Evolutionary conservation across 2,113 vertebrate genomes (phyloP).

Genomic region (Camarhynchus parvulus): DNA sequence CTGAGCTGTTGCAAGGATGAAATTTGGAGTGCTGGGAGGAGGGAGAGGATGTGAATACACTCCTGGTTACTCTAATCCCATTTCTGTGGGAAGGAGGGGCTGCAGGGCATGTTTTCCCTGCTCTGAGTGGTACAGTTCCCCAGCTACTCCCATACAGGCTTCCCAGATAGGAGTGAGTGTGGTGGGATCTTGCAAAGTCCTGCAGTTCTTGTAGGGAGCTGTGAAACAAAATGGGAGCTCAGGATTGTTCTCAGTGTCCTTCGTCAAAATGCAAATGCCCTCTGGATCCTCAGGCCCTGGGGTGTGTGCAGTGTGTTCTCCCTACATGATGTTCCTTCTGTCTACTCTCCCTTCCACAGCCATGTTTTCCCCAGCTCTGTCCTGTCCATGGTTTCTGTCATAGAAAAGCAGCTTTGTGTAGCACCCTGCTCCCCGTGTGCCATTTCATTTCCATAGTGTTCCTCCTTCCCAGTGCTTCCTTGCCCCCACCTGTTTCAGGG

Average conservation of each 20-base stretch:
- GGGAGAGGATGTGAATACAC: background rate
- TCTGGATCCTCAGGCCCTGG: background rate
- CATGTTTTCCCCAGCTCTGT: constrained; percentile 30
- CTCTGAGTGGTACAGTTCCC: background rate
- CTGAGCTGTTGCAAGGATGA: background rate
- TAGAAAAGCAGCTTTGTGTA: constrained; percentile 45
- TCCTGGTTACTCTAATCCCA: background rate
- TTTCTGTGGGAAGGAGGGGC: background rate
- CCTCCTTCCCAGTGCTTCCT: background rate
- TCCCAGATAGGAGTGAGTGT: background rate
- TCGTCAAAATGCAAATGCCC: background rate
- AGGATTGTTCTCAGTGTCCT: background rate
- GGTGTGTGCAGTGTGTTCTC: background rate
- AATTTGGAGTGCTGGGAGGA: constrained; percentile 19
- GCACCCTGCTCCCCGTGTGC: background rate
- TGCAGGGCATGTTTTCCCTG: background rate
- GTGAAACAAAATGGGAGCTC: background rate
- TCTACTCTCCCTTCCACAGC: background rate
- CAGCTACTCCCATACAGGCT: background rate
- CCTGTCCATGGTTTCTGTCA: background rate
- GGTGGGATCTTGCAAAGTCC: background rate
- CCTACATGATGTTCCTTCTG: background rate
- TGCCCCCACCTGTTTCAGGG: constrained; percentile 40
- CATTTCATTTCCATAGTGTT: background rate
- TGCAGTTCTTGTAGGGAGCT: background rate